These are phyloP conservation scores for Sebastolobus altivelis DNA, from an alignment of 2,797 vertebrate species.

Conservation along the genomic window DNA sequence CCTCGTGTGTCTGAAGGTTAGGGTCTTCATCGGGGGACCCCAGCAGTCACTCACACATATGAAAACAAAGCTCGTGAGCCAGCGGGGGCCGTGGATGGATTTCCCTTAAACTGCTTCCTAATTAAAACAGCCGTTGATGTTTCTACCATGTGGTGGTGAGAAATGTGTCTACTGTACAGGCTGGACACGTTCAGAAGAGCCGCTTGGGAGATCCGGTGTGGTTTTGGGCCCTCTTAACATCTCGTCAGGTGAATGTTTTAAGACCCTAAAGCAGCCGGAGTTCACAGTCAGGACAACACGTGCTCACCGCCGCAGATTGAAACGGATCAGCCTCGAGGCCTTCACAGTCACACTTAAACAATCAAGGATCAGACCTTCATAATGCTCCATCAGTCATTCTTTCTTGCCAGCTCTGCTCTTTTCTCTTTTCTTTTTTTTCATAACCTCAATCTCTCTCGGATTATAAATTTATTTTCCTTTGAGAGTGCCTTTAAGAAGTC, in stretches of 20 bases:
- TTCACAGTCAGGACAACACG: slow-evolving; percentile 59
- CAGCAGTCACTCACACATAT: slow-evolving; percentile 62
- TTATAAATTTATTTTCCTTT: slow-evolving; percentile 60
- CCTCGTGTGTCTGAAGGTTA: slow-evolving; percentile 19
- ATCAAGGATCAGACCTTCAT: slow-evolving; percentile 40
- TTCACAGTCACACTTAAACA: slow-evolving; percentile 29
- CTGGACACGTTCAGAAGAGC: slow-evolving; percentile 36
- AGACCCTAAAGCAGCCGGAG: slow-evolving; percentile 47
- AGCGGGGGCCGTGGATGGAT: slow-evolving; percentile 45
- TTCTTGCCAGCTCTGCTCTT: slow-evolving; percentile 8
- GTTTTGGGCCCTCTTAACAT: slow-evolving; percentile 61
- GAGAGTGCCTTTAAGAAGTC: slow-evolving; percentile 49
- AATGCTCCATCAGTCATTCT: slow-evolving; percentile 22
- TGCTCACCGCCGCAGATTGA: slow-evolving; percentile 30
- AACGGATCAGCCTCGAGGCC: slow-evolving; percentile 24
- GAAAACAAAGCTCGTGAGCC: slow-evolving; percentile 58
- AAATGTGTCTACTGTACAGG: slow-evolving; percentile 39
- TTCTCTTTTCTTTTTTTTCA: not conserved
- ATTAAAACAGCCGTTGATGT: slow-evolving; percentile 77
- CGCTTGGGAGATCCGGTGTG: slow-evolving; percentile 49
- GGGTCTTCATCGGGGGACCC: slow-evolving; percentile 50
- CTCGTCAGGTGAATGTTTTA: slow-evolving; percentile 61
- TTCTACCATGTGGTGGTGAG: slow-evolving; percentile 61
- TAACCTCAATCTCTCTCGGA: slow-evolving; percentile 25
- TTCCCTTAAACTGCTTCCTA: slow-evolving; percentile 66